Evolutionary conservation across 1,140 invertebrate genomes (phyloP), one percentile per base, ranked within the genome.

Genomic region (Pogonomyrmex californicus): DNA sequence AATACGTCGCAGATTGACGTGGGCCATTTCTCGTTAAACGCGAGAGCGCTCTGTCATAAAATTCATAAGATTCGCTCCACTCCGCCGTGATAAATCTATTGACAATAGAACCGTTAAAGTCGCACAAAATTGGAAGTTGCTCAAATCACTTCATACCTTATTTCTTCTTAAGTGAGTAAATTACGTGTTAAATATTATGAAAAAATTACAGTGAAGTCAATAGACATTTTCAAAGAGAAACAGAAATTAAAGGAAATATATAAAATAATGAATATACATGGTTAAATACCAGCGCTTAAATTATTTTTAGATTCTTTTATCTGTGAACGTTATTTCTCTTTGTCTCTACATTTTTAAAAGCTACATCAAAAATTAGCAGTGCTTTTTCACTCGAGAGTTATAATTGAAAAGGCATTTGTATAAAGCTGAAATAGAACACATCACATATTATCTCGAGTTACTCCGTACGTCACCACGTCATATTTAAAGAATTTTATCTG

Each of bases 1-100:
- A 81, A 81, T 81, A 44, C 65, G 51, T 14, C 49, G 78, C 65
- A 44, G 78, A 71, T 81, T 81, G 65, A 54, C 63, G 47, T 58
- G 75, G 7, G 23, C 41, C 41, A 36, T 63, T 49, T 78, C 44
- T 78, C 41, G 41, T 44, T 33, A 70, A 54, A 30, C 49, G 17
- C 14, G 14, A 70, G 23, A 78, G 30, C 44, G 30, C 10, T 23
- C 23, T 78, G 47, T 78, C 17, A 38, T 56, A 9, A 81, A 81
- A 81, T 81, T 81, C 63, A 81, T 70, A 41, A 51, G 36, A 70
- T 17, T 70, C 23, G 47, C 36, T 5, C 36, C 14, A 14, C 47
- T 70, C 23, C n/a, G 77, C 33, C n/a, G 10, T 6, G 63, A 54
- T 23, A 77, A 23, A 60, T 49, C n/a, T 36, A 30, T 75, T 75